Base-by-base conservation (phyloP, 2,113 vertebrate genomes). In the Peromyscus maniculatus region DNA sequence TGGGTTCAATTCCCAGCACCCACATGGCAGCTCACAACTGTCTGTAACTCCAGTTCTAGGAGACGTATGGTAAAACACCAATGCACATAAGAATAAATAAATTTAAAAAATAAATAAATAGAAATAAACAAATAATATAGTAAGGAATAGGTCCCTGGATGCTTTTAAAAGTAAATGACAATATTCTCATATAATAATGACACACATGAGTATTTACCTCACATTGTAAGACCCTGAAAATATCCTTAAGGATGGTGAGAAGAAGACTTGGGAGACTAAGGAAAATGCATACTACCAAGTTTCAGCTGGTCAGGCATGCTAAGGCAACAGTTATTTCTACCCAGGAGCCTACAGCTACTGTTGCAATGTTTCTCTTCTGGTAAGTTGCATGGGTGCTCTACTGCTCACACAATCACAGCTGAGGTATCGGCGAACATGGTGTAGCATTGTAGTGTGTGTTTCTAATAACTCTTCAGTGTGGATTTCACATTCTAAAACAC, bases 131-230 rank as follows among this genome's bases (percentile, higher is more conserved):
- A 78, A n/a, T 49, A 46, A 78, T 59, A 16, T 36, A 83, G 87
- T 88, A 59, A 95, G 15, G 57, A 87, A 88, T 55, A 26, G 22
- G 11, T 49, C 74, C 67, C 17, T 64, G 52, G 57, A 79, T 62
- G 36, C 74, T 83, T 92, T 92, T 52, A 59, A 24, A 94, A 94
- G 57, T 66, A 11, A 93, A 87, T 84, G 36, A 57, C 33, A 82
- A 67, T 52, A 55, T 33, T 24, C 12, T 91, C 33, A 78, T 66
- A 52, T 59, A 59, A 75, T 36, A 52, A 89, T 89, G 57, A 19
- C 31, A 79, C 55, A 67, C 36, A 46, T 39, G 36, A 90, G 93
- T 77, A 95, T 93, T 90, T 49, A 78, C 33, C 7, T 80, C 17
- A 28, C 64, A 59, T 24, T 84, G 4, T 75, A 75, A n/a, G 52